Percentiles rank a stretch among this genome's conserved stretches.
These are phyloP conservation scores for Tadarida brasiliensis DNA, from an alignment of 2,797 vertebrate species.

Conservation along the genomic window DNA sequence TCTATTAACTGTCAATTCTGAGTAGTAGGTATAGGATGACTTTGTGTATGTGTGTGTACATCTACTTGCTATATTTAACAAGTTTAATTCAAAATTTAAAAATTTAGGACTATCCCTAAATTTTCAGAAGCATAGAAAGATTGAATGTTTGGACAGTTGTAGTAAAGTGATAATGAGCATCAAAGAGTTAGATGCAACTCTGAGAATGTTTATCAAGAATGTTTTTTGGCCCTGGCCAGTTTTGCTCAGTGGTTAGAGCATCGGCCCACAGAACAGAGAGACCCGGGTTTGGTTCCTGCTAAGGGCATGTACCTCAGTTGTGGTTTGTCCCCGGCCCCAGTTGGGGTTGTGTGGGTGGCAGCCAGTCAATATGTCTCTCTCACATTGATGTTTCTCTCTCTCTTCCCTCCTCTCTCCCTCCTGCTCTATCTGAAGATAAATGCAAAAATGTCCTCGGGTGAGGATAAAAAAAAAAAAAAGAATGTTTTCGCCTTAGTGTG, in stretches of 20 bases:
- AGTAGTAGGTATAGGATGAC: background rate
- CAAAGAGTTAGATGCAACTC: background rate
- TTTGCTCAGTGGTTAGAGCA: too few relatives aligned
- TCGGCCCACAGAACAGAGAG: too few relatives aligned
- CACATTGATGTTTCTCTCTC: too few relatives aligned
- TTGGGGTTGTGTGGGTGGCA: too few relatives aligned
- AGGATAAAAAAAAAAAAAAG: background rate
- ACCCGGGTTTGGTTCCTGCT: too few relatives aligned
- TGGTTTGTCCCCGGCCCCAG: too few relatives aligned
- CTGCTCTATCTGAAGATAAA: too few relatives aligned
- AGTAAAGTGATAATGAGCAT: background rate
- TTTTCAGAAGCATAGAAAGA: background rate
- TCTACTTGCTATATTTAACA: background rate
- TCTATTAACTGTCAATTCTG: background rate
- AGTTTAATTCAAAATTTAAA: constrained; percentile 21
- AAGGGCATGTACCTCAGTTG: too few relatives aligned
- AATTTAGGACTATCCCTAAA: background rate
- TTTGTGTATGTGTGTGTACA: background rate
- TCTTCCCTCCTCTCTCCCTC: too few relatives aligned
- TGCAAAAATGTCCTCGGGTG: too few relatives aligned
- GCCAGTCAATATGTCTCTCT: too few relatives aligned
- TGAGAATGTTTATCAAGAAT: background rate
- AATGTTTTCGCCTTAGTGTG: background rate
- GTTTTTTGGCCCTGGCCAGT: too few relatives aligned
- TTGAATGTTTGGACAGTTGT: background rate